These are phyloP conservation scores for Nowickia ferox DNA, from an alignment of 2,888 invertebrate species.

Conservation along the genomic window DNA sequence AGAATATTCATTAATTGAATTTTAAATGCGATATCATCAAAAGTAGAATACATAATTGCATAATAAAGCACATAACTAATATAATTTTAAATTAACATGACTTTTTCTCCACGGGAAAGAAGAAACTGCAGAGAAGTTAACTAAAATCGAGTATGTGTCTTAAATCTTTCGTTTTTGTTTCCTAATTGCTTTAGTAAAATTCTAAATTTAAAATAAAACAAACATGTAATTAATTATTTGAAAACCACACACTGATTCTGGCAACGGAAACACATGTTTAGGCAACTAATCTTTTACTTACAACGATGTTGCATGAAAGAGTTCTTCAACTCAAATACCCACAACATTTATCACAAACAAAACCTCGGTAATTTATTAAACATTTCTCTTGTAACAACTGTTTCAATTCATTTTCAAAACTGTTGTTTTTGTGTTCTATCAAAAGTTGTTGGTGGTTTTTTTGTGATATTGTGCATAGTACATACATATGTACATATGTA, in stretches of 20 bases:
- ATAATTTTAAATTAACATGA: background rate
- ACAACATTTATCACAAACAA: slow-evolving; percentile 40
- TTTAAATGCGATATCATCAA: background rate
- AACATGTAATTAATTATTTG: slow-evolving; percentile 34
- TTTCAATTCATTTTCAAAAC: slow-evolving; percentile 17
- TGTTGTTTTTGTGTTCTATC: slow-evolving; percentile 1
- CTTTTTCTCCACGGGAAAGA: background rate
- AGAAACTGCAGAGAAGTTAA: background rate
- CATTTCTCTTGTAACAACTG: slow-evolving; percentile 35
- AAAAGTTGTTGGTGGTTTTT: slow-evolving; percentile 32
- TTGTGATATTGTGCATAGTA: no score
- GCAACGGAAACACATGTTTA: slow-evolving; percentile 35
- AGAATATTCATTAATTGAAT: background rate
- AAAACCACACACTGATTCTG: slow-evolving; percentile 32
- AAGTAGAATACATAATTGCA: background rate
- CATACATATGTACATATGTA: no score
- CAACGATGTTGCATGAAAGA: slow-evolving; percentile 52
- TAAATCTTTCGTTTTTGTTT: slow-evolving; percentile 72
- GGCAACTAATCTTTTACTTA: slow-evolving; percentile 41
- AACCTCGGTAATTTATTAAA: slow-evolving; percentile 36
- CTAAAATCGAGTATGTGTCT: slow-evolving; percentile 69
- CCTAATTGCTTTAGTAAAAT: background rate
- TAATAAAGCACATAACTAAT: background rate
- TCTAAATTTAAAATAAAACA: slow-evolving; percentile 19
- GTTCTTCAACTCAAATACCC: slow-evolving; percentile 9